phyloP scores from a whole-genome alignment of 2,888 invertebrate species.

The Odontothrips loti region DNA sequence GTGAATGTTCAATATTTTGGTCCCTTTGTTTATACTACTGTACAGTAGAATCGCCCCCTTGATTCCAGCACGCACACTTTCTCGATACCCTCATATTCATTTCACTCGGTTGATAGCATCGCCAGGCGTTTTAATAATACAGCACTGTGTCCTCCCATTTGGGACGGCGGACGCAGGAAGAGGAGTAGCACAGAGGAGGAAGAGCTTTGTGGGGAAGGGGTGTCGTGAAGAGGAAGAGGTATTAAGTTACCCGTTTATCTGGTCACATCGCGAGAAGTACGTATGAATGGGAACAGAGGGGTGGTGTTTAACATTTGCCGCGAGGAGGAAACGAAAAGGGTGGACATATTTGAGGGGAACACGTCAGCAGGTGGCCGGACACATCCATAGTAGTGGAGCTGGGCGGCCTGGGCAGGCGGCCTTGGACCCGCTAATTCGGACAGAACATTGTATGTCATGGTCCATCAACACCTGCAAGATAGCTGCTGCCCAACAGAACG shows the following conservation, averaged over 20 bases:
- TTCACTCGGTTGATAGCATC: background rate
- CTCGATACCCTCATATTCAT: background rate
- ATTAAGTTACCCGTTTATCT: constrained; percentile 8
- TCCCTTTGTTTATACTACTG: too few relatives aligned
- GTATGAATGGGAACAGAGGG: background rate
- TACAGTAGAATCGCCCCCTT: too few relatives aligned
- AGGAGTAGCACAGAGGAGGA: background rate
- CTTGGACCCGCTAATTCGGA: too few relatives aligned
- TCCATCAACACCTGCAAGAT: too few relatives aligned
- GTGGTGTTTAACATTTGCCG: background rate
- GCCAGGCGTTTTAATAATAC: background rate
- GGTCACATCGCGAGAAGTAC: background rate
- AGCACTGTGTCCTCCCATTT: background rate
- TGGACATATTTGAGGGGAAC: background rate
- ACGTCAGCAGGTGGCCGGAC: background rate
- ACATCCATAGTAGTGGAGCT: background rate
- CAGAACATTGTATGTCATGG: too few relatives aligned
- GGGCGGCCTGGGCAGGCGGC: too few relatives aligned
- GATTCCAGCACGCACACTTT: too few relatives aligned
- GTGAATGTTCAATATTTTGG: too few relatives aligned
- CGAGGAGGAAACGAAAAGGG: background rate
- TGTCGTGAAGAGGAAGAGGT: background rate
- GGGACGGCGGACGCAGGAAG: background rate
- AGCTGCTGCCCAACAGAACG: too few relatives aligned
- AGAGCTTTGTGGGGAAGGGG: background rate